phyloP scores from a whole-genome alignment of 2,888 invertebrate genomes.

The Chrysolina haemoptera region DNA sequence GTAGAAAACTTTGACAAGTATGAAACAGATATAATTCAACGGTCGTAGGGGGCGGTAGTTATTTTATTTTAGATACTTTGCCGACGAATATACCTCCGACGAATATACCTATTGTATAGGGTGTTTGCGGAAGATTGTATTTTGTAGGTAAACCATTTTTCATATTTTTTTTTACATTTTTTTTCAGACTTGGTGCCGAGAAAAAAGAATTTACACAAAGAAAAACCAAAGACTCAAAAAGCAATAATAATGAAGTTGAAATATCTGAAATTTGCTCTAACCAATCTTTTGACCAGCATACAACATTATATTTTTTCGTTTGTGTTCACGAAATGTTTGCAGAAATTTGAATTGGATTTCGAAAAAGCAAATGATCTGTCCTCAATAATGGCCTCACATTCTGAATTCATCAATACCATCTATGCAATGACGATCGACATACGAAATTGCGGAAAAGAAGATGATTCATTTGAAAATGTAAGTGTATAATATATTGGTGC shows the following conservation, averaged over 20 bases:
- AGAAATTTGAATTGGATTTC: constrained; percentile 63
- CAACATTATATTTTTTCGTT: constrained; percentile 67
- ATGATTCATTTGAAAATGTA: constrained; percentile 61
- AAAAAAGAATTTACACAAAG: constrained; percentile 33
- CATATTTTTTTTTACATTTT: too few species aligned
- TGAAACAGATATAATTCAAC: too few species aligned
- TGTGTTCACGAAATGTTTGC: constrained; percentile 58
- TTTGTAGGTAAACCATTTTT: too few species aligned
- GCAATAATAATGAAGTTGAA: constrained; percentile 55
- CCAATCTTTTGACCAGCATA: constrained; percentile 63
- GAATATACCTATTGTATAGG: too few species aligned
- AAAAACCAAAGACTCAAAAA: constrained; percentile 40
- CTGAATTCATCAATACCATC: constrained; percentile 61
- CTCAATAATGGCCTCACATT: constrained; percentile 61
- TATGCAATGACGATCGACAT: constrained; percentile 54
- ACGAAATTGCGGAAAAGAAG: constrained; percentile 51
- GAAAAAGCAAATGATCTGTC: constrained; percentile 64
- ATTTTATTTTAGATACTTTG: too few species aligned
- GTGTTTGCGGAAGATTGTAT: too few species aligned
- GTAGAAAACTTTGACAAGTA: too few species aligned
- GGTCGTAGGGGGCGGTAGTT: too few species aligned
- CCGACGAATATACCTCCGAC: too few species aligned
- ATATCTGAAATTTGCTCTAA: constrained; percentile 61
- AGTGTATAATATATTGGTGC: constrained; percentile 38
- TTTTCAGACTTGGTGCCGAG: constrained; percentile 59